Conservation (phyloP, 2,113 vertebrate genomes). For the Acanthochromis polyacanthus region DNA sequence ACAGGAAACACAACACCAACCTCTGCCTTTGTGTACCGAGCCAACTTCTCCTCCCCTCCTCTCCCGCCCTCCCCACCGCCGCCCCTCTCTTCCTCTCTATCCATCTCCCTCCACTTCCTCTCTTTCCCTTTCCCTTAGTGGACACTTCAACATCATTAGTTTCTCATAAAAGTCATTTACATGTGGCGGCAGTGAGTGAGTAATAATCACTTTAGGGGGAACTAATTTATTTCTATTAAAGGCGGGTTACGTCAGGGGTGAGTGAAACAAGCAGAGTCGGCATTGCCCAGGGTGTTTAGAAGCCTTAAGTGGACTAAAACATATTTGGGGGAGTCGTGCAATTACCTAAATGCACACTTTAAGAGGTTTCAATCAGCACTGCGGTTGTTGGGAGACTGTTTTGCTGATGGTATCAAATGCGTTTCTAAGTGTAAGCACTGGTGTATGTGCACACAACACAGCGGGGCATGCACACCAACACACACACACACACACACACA, state of each 20-base stretch:
- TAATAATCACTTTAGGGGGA: conserved; percentile 80
- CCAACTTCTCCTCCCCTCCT: conserved; percentile 30
- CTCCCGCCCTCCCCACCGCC: not conserved
- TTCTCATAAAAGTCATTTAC: conserved; percentile 83
- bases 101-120: conserved; percentile 55
- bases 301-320: conserved; percentile 78
- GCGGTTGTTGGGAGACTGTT: conserved; percentile 61
- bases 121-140: conserved; percentile 60
- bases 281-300: conserved; percentile 67
- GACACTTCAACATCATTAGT: conserved; percentile 79
- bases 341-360: conserved; percentile 83
- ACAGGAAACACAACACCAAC: conserved; percentile 78
- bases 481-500: conserved; percentile 10
- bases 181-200: conserved; percentile 77
- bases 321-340: conserved; percentile 76
- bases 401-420: conserved; percentile 78
- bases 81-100: not conserved
- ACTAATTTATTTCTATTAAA: conserved; percentile 83
- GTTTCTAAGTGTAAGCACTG: conserved; percentile 73
- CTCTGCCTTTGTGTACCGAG: conserved; percentile 68
- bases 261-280: conserved; percentile 74
- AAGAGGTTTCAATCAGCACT: conserved; percentile 79
- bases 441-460: conserved; percentile 37
- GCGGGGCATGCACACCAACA: not conserved
- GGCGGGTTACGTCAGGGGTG: conserved; percentile 70